phyloP scores from a whole-genome alignment of 2,888 invertebrate species.

The Gymnosoma rotundatum region DNA sequence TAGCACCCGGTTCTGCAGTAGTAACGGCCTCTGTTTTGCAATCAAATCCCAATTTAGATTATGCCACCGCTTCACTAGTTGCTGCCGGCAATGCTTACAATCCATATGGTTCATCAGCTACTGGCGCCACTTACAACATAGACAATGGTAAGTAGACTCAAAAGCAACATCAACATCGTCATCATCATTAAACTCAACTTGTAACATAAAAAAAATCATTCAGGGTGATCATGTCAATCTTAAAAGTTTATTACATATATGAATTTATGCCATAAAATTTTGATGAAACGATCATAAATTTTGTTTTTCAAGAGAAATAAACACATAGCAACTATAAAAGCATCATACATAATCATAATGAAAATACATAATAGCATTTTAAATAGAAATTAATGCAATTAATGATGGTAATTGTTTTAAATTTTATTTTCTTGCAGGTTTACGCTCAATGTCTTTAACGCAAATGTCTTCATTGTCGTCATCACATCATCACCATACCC shows the following conservation, averaged over 20 bases:
- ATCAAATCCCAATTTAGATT: conserved; percentile 76
- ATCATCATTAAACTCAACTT: conserved; percentile 12
- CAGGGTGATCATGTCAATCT: conserved; percentile 70
- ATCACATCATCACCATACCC: conserved; percentile 69
- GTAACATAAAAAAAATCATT: conserved; percentile 13
- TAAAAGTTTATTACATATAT: conserved; percentile 34
- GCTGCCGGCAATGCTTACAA: conserved; percentile 75
- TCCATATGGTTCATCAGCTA: conserved; percentile 68
- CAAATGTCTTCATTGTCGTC: conserved; percentile 74
- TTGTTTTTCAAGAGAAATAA: neutral
- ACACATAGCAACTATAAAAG: neutral
- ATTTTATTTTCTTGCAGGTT: conserved; percentile 73
- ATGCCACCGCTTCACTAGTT: conserved; percentile 78
- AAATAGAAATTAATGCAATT: conserved; percentile 2
- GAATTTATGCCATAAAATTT: conserved; percentile 25
- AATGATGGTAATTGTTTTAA: conserved; percentile 21
- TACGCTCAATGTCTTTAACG: conserved; percentile 78
- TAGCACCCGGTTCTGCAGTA: conserved; percentile 60
- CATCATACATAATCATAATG: neutral
- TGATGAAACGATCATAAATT: conserved; percentile 37
- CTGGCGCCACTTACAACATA: conserved; percentile 75
- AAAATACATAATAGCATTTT: neutral
- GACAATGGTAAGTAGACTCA: conserved; percentile 80
- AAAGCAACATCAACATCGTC: neutral
- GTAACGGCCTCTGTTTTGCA: conserved; percentile 72